Evolutionary conservation across 2,113 vertebrate genomes (phyloP), one percentile per base, ranked within the genome.

Genomic region (Electrona antarctica): DNA sequence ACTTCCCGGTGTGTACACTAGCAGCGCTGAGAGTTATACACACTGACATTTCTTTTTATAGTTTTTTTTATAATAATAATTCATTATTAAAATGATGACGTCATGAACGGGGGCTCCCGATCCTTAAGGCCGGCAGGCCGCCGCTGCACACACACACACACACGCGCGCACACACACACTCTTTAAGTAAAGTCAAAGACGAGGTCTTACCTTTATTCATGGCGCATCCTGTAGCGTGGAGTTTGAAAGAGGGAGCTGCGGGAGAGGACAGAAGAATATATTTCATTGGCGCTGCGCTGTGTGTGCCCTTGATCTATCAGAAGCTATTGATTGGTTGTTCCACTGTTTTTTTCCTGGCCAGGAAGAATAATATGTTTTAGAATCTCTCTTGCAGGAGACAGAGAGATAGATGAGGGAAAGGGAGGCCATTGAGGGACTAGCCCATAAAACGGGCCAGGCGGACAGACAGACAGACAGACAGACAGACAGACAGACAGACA

Each of bases 141-240:
- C 21, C 21, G 1, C 21, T 21, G 21, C 21, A 21, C 21, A 21
- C 21, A 21, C 21, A 21, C 41, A 61, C 41, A 47, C 60, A 14
- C 60, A 46, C 13, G 8, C 41, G 14, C 60, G 46, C 41, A 14
- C 60, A 1, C 41, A 33, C 49, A 55, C 58, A 21, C 49, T 69
- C 48, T 33, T 58, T 54, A 63, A 13, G 21, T 56, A 14, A 28
- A 64, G 33, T 51, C 15, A 64, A 64, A 11, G 2, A 1, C 47
- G 15, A n/a, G 13, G 47, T 51, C 77, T 68, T 90, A 91, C 90
- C 88, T 90, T 88, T 85, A 84, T 62, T 82, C 90, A 90, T 90
- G 87, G 76, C 81, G 88, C 83, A 90, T 89, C 60, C 66, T 85
- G 49, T 45, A 74, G 64, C 51, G 50, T 69, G 65, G 84, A 84